Evolutionary conservation across 2,797 vertebrate species (phyloP), one percentile per base, ranked within the genome.

Genomic region (Furcifer pardalis): DNA sequence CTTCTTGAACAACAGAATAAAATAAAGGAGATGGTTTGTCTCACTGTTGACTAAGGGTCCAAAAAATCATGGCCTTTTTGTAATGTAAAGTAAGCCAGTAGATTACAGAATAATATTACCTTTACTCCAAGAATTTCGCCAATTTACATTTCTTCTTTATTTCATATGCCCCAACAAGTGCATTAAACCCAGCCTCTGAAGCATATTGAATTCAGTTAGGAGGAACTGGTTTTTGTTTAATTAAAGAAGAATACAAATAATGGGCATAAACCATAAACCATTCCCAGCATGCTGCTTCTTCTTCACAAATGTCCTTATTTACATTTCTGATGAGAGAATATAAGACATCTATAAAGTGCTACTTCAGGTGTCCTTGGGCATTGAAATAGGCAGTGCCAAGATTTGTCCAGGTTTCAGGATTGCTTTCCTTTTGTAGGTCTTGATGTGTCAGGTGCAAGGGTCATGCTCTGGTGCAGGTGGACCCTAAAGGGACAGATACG

Each of bases 401-500:
- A 73, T 42, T 46, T 2, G 79, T 68, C 73, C 87, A 73, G 85
- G 83, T 90, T 42, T 77, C 86, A 69, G 83, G 86, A 90, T 81
- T 85, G 44, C 27, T 86, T 84, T 88, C 82, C 73, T 52, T 89
- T 89, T 74, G 84, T 37, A 72, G 80, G 44, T 49, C 87, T 86
- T 90, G 89, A 88, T 86, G 46, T 89, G 87, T 92, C 92, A 90
- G 90, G 84, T 87, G 66, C 88, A 93, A 92, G 94, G 91, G 90
- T 95, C 93, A 93, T 8, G 87, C 81, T 91, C 84, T 88, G 83
- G 88, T 94, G 87, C 88, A 93, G 92, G 91, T 86, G 80, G 85
- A 75, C 92, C 92, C 89, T 87, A 59, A 10, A 37, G 90, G 88
- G 83, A 92, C 90, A 92, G 82, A 90, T 91, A 90, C 73, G 84